Base-by-base conservation (phyloP, 2,113 vertebrate genomes). In the Melospiza melodia region DNA sequence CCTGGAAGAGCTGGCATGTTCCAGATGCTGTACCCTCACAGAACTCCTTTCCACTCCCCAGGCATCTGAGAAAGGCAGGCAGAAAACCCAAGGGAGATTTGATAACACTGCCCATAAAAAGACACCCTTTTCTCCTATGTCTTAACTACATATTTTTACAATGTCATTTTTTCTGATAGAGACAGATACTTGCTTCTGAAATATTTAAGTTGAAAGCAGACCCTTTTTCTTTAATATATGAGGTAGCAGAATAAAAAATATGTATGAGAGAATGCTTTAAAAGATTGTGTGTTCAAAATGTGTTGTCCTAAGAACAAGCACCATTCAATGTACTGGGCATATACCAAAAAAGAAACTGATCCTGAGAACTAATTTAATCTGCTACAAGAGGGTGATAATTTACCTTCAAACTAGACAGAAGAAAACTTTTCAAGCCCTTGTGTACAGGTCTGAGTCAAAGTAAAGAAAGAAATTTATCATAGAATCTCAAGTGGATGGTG, bases 121-220 rank as follows among this genome's bases (percentile, higher is more conserved):
- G 14, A 24, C 10, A 48, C 2, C 5, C 2, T n/a, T n/a, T 54
- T 0, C 11, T 1, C 9, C 14, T 84, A 0, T 55, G 9, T 37
- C 20, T 58, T 54, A 87, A 66, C 23, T 28, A 4, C 15, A 5
- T 33, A 10, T 73, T 73, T 93, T 79, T 41, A n/a, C 28, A n/a
- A 31, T 11, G 6, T 39, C 4, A 9, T 68, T 77, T 90, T 89
- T 95, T 52, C 6, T 37, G 21, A 9, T 59, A 43, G 11, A 82
- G 57, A 63, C 6, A 54, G 63, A 27, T 4, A 41, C 20, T 23
- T 66, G 10, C 17, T 87, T 87, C 62, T 93, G 58, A 87, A 89
- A 65, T 54, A 30, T 4, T 1, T 27, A 52, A 48, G 20, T 22
- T 41, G 20, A 59, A 83, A 88, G 7, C 25, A 84, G 43, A 21